Evolutionary conservation across 1,140 invertebrate species (phyloP).

Genomic region (Artemia franciscana): DNA sequence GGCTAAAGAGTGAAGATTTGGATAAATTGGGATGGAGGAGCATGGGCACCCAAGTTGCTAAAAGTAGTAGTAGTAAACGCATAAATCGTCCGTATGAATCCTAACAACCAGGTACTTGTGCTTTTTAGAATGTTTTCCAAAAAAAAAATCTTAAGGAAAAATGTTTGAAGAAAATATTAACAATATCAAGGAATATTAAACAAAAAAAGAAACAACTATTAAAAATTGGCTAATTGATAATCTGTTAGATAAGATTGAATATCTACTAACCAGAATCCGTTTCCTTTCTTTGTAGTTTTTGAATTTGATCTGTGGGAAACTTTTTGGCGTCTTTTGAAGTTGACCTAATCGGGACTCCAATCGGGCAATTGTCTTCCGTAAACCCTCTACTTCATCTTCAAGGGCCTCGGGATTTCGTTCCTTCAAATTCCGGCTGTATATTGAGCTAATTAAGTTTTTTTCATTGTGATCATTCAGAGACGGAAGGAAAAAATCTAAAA

Average conservation of each 20-base stretch:
- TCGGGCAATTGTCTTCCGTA: neutral
- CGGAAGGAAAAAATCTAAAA: too few species aligned
- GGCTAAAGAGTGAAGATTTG: too few species aligned
- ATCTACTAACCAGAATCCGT: slow-evolving; percentile 48
- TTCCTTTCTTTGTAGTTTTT: slow-evolving; percentile 71
- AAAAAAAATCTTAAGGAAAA: neutral
- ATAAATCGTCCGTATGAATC: slow-evolving; percentile 1
- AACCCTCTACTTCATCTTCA: neutral
- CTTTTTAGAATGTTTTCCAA: neutral
- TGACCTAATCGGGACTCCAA: neutral
- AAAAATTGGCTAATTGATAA: too few species aligned
- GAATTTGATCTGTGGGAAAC: slow-evolving; percentile 71
- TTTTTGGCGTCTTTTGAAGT: slow-evolving; percentile 32
- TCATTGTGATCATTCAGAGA: too few species aligned
- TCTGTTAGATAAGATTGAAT: too few species aligned
- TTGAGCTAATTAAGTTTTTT: too few species aligned
- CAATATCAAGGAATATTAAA: neutral
- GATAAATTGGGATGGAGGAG: too few species aligned
- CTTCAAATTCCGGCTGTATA: neutral
- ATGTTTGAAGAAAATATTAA: slow-evolving; percentile 5
- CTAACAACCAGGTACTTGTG: neutral
- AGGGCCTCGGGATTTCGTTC: neutral
- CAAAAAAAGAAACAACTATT: too few species aligned
- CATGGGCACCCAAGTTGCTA: too few species aligned
- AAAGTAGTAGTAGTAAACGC: neutral